Evolutionary conservation across 2,888 invertebrate genomes (phyloP).

Genomic region (Hetaerina titia): DNA sequence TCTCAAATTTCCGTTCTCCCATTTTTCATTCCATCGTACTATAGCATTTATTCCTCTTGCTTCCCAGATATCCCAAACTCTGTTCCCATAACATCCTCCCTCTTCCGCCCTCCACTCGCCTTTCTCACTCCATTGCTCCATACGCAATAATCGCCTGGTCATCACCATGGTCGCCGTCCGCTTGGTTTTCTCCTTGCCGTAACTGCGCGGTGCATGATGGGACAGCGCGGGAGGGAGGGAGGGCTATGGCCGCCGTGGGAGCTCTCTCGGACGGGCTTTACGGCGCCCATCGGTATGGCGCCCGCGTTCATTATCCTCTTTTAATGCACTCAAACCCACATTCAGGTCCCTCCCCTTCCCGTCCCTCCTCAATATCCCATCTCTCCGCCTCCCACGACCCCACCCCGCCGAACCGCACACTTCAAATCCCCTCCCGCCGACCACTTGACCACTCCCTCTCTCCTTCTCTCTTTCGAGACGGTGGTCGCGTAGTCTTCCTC

Average conservation of each 20-base stretch:
- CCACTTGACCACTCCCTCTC: background rate
- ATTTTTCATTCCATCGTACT: too few species aligned
- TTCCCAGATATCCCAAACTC: background rate
- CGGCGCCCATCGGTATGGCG: background rate
- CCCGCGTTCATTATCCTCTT: conserved; percentile 47
- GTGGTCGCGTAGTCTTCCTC: too few species aligned
- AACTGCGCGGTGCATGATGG: background rate
- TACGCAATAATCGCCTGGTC: conserved; percentile 52
- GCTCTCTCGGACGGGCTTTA: background rate
- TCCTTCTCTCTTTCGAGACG: too few species aligned
- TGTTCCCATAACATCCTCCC: background rate
- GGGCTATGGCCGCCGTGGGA: background rate
- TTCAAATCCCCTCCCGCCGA: too few species aligned
- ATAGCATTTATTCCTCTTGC: background rate
- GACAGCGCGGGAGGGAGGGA: background rate
- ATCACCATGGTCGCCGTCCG: conserved; percentile 26
- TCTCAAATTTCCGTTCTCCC: too few species aligned
- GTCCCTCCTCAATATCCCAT: background rate
- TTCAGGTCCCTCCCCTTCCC: background rate
- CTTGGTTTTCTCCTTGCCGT: conserved; percentile 23
- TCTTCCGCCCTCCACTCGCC: background rate
- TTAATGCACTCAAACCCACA: conserved; percentile 9
- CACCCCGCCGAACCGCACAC: background rate
- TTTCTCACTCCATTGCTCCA: background rate
- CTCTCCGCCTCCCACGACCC: background rate